phyloP scores from a whole-genome alignment of 2,797 vertebrate genomes.

The Pseudomugil gertrudae region DNA sequence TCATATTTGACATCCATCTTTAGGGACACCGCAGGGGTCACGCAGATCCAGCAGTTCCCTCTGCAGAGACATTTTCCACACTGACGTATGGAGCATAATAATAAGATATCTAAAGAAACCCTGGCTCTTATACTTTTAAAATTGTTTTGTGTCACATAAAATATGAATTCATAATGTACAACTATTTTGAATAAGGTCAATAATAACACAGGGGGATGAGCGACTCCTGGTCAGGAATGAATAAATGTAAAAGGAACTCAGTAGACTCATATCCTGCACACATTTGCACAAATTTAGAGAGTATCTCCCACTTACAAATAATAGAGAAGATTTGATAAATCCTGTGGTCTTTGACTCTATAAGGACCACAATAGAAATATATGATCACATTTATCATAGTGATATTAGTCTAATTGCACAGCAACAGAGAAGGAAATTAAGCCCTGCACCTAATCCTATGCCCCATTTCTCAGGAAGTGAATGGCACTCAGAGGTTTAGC shows the following conservation, averaged over 20 bases:
- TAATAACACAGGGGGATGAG: not conserved
- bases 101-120: not conserved
- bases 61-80: not conserved
- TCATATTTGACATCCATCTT: constrained; percentile 41
- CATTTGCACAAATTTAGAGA: not conserved
- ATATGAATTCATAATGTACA: not conserved
- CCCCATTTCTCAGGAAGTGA: constrained; percentile 70
- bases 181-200: not conserved
- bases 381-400: constrained; percentile 69
- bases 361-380: constrained; percentile 50
- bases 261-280: not conserved
- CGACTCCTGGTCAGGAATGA: not conserved
- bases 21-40: constrained; percentile 28
- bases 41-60: constrained; percentile 13
- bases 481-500: constrained; percentile 58
- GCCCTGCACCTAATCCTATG: constrained; percentile 63
- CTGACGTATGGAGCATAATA: not conserved
- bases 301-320: not conserved
- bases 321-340: constrained; percentile 19
- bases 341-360: constrained; percentile 10
- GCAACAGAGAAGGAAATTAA: constrained; percentile 71
- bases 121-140: not conserved
- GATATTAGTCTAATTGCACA: constrained; percentile 67
- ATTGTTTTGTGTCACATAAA: not conserved
- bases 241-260: not conserved